Conservation (phyloP, 2,888 invertebrate species). For the Meghimatium bilineatum region DNA sequence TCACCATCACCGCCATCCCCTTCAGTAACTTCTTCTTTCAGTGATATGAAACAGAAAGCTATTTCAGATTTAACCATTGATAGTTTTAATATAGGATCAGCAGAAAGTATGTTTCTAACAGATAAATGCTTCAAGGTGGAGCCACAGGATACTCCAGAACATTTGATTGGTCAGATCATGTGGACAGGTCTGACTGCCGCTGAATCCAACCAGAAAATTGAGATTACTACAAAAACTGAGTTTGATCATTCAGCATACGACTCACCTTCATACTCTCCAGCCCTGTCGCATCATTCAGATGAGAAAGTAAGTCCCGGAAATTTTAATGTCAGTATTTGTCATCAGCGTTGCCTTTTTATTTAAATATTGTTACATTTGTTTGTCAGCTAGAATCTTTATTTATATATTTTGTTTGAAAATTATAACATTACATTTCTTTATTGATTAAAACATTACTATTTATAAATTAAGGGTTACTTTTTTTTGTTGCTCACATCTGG, state of each 20-base stretch:
- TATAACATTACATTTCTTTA: no score
- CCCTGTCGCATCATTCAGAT: constrained; percentile 43
- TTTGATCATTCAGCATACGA: constrained; percentile 33
- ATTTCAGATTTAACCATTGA: constrained; percentile 10
- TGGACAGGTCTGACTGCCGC: constrained; percentile 5
- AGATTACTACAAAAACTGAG: constrained; percentile 16
- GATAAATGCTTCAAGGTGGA: constrained; percentile 26
- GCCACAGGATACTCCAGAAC: constrained; percentile 10
- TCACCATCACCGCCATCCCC: constrained; percentile 10
- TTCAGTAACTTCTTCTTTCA: constrained; percentile 14
- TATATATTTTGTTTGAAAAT: no score
- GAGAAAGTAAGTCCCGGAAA: constrained; percentile 28
- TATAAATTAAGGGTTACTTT: no score
- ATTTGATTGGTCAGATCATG: background rate
- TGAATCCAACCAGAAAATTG: constrained; percentile 11
- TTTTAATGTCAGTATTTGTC: no score
- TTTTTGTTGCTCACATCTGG: no score
- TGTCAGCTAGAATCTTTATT: no score
- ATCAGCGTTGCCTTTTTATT: background rate
- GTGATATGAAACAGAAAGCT: constrained; percentile 12
- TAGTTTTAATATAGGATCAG: background rate
- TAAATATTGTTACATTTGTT: background rate
- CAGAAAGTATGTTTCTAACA: background rate
- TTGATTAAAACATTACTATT: no score
- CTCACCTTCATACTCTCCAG: constrained; percentile 44